Evolutionary conservation across 2,888 invertebrate genomes (phyloP).

Genomic region (Saturnia japonica): DNA sequence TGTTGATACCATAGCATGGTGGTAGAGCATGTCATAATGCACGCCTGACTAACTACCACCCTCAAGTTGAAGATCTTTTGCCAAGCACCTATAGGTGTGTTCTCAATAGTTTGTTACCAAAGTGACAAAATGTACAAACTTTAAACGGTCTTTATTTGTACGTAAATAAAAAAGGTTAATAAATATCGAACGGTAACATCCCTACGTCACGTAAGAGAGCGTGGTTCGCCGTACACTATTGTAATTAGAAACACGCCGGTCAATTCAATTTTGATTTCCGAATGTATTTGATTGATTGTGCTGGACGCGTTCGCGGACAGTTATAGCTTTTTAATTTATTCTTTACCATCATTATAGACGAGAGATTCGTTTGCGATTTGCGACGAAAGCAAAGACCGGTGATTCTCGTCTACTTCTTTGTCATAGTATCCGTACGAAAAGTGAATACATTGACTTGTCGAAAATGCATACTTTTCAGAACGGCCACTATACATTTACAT

Average conservation of each 20-base stretch:
- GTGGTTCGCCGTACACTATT: conserved; percentile 13
- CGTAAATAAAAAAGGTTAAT: background rate
- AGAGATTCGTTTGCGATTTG: conserved; percentile 5
- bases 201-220: conserved; percentile 13
- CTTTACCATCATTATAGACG: conserved; percentile 4
- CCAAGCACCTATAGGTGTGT: no score
- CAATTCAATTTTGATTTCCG: conserved; percentile 29
- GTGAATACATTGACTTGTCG: no score
- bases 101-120: background rate
- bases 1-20: no score
- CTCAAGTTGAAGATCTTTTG: no score
- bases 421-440: no score
- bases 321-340: conserved; percentile 24
- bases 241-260: conserved; percentile 23
- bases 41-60: no score
- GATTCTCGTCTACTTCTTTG: background rate
- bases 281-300: conserved; percentile 29
- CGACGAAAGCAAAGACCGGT: background rate
- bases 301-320: conserved; percentile 23
- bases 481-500: no score
- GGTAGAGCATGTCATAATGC: no score
- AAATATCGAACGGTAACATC: conserved; percentile 5
- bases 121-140: background rate
- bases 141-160: background rate
- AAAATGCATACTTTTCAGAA: no score